These are phyloP conservation scores for Schrankia costaestrigalis DNA, from an alignment of 2,888 invertebrate genomes.

Conservation along the genomic window DNA sequence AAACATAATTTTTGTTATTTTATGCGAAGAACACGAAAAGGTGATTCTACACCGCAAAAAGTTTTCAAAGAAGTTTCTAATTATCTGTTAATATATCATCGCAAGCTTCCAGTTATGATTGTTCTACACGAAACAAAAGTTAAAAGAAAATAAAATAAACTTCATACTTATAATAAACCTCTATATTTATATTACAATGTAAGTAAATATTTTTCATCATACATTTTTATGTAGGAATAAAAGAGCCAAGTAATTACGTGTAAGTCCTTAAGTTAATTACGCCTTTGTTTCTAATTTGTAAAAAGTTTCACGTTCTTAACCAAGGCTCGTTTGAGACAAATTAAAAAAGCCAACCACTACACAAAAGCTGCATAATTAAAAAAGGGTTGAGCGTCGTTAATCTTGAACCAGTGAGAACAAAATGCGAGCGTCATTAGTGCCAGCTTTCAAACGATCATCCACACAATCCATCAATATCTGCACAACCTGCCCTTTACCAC, in stretches of 20 bases:
- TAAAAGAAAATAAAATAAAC: conserved; percentile 27
- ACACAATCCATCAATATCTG: conserved; percentile 46
- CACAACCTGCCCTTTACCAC: conserved; percentile 1
- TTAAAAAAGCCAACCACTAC: conserved; percentile 39
- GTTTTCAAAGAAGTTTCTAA: conserved; percentile 7
- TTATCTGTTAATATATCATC: conserved; percentile 17
- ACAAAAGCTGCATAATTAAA: conserved; percentile 60
- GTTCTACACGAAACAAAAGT: conserved; percentile 20
- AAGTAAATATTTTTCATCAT: no score
- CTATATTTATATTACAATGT: no score
- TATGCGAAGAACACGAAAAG: no score
- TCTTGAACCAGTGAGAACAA: conserved; percentile 46
- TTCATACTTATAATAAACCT: background rate
- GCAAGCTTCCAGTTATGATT: conserved; percentile 9
- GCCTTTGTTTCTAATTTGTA: conserved; percentile 28
- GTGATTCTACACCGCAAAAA: no score
- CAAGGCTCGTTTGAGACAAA: conserved; percentile 31
- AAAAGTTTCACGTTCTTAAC: conserved; percentile 23
- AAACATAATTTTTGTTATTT: no score
- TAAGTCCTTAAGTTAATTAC: conserved; percentile 19
- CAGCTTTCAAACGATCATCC: conserved; percentile 25
- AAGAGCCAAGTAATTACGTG: conserved; percentile 2
- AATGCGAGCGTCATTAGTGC: conserved; percentile 51
- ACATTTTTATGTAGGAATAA: no score
- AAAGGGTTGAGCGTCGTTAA: conserved; percentile 57